Percentiles rank a stretch among this genome's conserved stretches.
These are phyloP conservation scores for Chymomyza amoena DNA, from an alignment of 2,888 invertebrate genomes.

Conservation along the genomic window DNA sequence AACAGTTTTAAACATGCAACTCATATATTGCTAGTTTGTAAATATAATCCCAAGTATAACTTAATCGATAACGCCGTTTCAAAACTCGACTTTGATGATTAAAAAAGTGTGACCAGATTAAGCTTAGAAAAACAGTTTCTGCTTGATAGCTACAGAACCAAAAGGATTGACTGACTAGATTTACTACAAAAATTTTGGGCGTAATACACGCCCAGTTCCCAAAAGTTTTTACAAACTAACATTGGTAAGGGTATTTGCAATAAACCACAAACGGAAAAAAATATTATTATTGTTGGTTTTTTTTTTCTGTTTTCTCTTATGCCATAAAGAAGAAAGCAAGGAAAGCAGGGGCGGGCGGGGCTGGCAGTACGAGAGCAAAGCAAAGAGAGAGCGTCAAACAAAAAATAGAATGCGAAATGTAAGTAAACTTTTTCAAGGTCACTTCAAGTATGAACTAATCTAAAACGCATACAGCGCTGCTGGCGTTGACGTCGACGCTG, in stretches of 20 bases:
- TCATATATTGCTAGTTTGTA: too few species aligned
- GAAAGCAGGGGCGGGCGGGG: conserved; percentile 27
- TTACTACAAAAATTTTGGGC: too few species aligned
- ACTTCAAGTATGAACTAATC: conserved; percentile 68
- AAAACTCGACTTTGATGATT: too few species aligned
- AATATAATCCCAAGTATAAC: too few species aligned
- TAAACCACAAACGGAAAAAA: not conserved
- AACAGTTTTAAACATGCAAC: too few species aligned
- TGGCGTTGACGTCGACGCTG: not conserved
- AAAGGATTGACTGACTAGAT: too few species aligned
- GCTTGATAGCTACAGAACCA: too few species aligned
- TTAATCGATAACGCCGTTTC: too few species aligned
- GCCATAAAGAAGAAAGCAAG: conserved; percentile 7
- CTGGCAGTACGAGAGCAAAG: not conserved
- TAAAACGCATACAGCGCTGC: conserved; percentile 32
- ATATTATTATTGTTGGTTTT: not conserved
- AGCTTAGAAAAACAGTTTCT: too few species aligned
- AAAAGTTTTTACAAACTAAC: too few species aligned
- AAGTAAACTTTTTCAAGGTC: conserved; percentile 74
- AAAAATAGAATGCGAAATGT: conserved; percentile 56
- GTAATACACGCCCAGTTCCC: too few species aligned
- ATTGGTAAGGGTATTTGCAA: not conserved
- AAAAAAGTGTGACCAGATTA: too few species aligned
- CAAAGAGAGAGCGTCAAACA: conserved; percentile 17
- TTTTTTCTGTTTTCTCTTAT: not conserved